Evolutionary conservation across 2,888 invertebrate species (phyloP), one percentile per base, ranked within the genome.

Genomic region (Nephrocerus scutellatus): DNA sequence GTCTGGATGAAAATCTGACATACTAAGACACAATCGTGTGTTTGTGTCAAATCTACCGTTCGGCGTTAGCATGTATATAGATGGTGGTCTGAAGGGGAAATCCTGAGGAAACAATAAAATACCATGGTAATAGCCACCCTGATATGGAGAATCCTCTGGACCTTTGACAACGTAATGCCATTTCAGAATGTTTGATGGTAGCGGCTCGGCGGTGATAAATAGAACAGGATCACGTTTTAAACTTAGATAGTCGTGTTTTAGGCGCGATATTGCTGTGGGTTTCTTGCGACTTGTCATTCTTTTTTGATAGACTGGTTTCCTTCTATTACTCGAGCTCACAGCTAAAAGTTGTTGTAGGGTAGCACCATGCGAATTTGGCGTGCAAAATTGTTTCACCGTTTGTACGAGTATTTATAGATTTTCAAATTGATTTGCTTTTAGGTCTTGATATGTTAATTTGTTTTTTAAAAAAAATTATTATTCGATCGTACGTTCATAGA

Each of bases 101-200:
- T 93, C 91, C 53, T 82, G 72, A 0, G 95, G 93, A 70, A 96
- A 97, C 41, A 91, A 77, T 44, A 97, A 74, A 70, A 91, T 93
- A 6, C 90, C 89, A 67, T 88, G 86, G 62, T 87, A 90, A 53
- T 79, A 76, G 10, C 90, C 90, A 46, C 84, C 89, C 63, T 88
- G 86, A 62, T 92, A 96, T 0, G 89, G 89, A 29, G 89, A 85
- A 52, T 83, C 82, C 63, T 90, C 90, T 31, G 95, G 95, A 5
- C 95, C 95, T 64, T 79, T 79, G 1, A 96, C 90, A 23, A 93
- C 87, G 66, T 95, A 96, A 57, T 83, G 82, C 93, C 96, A 96
- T 75, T 93, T 92, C 41, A 96, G 72, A 54, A 96, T 91, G 66
- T 96, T 93, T 10, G 85, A 79, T n/a, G 88, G 87, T 24, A 91